phyloP scores from a whole-genome alignment of 2,113 vertebrate species.

The Callithrix jacchus region DNA sequence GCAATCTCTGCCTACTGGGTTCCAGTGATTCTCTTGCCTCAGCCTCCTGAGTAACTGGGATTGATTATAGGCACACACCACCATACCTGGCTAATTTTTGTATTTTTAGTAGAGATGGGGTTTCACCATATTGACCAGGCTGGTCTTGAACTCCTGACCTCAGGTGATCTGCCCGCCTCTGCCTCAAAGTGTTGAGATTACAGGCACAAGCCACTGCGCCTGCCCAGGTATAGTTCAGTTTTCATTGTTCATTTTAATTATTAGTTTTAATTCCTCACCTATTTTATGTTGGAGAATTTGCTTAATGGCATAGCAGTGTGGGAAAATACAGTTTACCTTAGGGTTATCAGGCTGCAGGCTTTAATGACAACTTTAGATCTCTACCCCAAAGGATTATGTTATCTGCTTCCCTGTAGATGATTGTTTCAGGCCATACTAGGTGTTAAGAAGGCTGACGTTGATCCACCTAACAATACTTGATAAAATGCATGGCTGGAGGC shows the following conservation, averaged over 20 bases:
- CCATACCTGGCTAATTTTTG: too few relatives aligned
- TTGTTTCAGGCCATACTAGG: not conserved
- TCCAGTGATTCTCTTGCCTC: too few relatives aligned
- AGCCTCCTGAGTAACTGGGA: not conserved
- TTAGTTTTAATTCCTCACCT: not conserved
- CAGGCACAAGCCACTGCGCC: too few relatives aligned
- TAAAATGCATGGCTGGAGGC: not conserved
- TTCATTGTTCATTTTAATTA: not conserved
- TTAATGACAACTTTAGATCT: not conserved
- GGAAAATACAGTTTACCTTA: not conserved
- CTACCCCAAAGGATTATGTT: not conserved
- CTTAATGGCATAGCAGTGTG: not conserved
- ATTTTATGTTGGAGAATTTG: not conserved
- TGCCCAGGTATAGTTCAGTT: not conserved
- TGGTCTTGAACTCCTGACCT: too few relatives aligned
- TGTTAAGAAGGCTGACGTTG: not conserved
- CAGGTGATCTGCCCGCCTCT: too few relatives aligned
- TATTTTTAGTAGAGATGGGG: too few relatives aligned
- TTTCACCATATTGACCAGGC: too few relatives aligned
- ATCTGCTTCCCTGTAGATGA: not conserved
- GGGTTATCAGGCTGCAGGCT: not conserved
- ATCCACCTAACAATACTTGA: not conserved
- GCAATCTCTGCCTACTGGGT: too few relatives aligned
- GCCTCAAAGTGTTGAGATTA: too few relatives aligned
- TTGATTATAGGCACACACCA: too few relatives aligned